A percentile compares a stretch with the other conserved stretches of the same genome.
Conservation (phyloP, 2,888 invertebrate species). For the Pristionchus entomophagus region DNA sequence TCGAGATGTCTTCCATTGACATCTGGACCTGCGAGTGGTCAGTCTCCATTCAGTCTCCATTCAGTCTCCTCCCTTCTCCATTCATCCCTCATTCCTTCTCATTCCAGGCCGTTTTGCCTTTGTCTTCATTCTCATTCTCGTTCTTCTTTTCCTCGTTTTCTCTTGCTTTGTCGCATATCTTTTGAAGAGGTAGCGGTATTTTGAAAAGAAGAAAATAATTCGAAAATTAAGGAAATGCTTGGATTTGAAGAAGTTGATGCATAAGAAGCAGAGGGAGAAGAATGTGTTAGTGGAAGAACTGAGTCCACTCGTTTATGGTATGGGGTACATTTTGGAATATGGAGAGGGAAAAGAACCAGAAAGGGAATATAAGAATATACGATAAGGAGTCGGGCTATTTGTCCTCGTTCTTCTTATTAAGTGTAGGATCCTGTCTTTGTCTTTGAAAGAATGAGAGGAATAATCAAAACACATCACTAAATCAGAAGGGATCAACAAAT, state of each 20-base stretch:
- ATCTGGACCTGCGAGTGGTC: not conserved
- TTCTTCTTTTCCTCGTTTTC: constrained; percentile 62
- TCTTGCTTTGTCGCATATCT: constrained; percentile 59
- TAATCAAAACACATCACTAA: not conserved
- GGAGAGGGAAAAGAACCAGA: too few species aligned
- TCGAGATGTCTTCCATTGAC: constrained; percentile 59
- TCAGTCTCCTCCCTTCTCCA: not conserved
- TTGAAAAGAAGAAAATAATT: not conserved
- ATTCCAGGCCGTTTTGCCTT: constrained; percentile 52
- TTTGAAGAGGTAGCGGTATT: constrained; percentile 59
- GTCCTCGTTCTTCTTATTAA: too few species aligned
- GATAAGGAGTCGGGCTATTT: too few species aligned
- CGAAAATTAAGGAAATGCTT: constrained; percentile 54
- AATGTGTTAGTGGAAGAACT: constrained; percentile 66
- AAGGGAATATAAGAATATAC: too few species aligned
- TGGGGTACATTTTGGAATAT: too few species aligned
- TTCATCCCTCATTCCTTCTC: not conserved
- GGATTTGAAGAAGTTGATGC: constrained; percentile 57
- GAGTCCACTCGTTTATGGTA: constrained; percentile 71
- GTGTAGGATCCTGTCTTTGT: too few species aligned
- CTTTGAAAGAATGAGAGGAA: too few species aligned
- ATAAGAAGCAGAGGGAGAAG: constrained; percentile 64
- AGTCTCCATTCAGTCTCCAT: not conserved
- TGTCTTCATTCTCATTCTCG: constrained; percentile 56
- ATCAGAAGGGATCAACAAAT: not conserved